Base-by-base conservation (phyloP, 1,140 invertebrate species). In the Brachionus asplanchnoidis region DNA sequence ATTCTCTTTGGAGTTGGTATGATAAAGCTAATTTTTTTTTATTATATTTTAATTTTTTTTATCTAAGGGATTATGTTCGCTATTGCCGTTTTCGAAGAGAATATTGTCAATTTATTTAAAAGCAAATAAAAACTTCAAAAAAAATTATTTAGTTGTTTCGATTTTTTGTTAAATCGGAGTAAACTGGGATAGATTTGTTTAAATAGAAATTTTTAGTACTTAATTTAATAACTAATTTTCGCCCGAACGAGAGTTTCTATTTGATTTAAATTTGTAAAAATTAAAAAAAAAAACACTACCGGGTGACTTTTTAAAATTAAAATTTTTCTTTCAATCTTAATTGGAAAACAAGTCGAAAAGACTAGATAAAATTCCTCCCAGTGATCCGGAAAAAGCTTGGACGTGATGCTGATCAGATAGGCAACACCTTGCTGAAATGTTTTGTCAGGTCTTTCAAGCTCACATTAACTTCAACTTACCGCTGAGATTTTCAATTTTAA, bases 1-100 rank as follows among this genome's bases (percentile, higher is more conserved):
- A 82, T 82, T 28, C 60, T 82, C 9, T 53, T 82, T 40, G 79
- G 79, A 11, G 53, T 82, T 44, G 79, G 79, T 82, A 36, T 6
- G 32, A 7, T 7, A 1, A 65, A 82, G 28, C 42, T 65, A 11
- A 80, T 46, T 78, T 42, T 42, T 75, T 32, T n/a, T 0, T 20
- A 26, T 80, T 32, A 36, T 42, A 11, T 42, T 42, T 65, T 36
- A n/a, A n/a, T 26, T 23, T 9, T 17, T 68, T 82, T 65, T 17
- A 56, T 28, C 1, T 11, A 82, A 82, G 79, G 79, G 40, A 60
- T 82, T 3, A 82, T 82, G 79, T 82, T 82, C 9, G 36, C 53
- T 36, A 82, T 82, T 20, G 79, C 79, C 1, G 26, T 82, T 3
- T 82, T 65, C 26, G 79, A 82, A 68, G 79, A 40, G 8, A 46